Conservation (phyloP, 2,113 vertebrate species). For the Pogonocichla stellata region DNA sequence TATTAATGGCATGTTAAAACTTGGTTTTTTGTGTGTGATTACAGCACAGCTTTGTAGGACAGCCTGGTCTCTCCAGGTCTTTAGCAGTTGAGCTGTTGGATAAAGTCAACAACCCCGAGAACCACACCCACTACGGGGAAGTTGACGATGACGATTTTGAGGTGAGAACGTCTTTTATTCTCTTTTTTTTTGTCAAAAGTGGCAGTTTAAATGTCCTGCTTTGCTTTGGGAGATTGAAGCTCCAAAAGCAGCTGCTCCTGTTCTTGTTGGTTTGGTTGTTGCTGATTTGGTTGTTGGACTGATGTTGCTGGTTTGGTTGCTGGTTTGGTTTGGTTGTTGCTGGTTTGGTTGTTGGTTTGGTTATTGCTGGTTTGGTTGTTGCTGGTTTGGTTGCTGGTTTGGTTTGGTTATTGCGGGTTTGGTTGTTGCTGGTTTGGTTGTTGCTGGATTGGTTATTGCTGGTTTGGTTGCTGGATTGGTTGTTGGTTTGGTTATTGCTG, state of each 20-base stretch:
- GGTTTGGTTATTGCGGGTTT: too few species aligned
- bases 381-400: too few species aligned
- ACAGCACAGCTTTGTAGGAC: slow-evolving; percentile 88
- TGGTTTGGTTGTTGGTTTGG: too few species aligned
- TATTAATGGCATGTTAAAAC: accelerated
- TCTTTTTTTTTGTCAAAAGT: neutral
- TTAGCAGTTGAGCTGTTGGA: slow-evolving; percentile 92
- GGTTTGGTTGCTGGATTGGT: too few species aligned
- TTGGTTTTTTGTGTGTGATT: neutral
- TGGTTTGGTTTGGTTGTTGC: neutral
- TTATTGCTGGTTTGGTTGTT: neutral
- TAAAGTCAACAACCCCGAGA: slow-evolving; percentile 94
- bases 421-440: too few species aligned
- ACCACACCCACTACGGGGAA: slow-evolving; percentile 86
- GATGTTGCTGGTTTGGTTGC: too few species aligned
- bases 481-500: too few species aligned
- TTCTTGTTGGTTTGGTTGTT: neutral
- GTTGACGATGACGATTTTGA: slow-evolving; percentile 93
- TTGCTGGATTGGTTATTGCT: too few species aligned
- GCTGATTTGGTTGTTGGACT: too few species aligned
- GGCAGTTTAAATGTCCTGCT: accelerated
- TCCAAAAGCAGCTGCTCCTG: neutral
- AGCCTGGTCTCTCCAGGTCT: slow-evolving; percentile 84
- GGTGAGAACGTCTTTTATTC: slow-evolving; percentile 68
- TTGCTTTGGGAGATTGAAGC: neutral